Percentiles rank a stretch among this genome's conserved stretches.
phyloP scores from a whole-genome alignment of 2,888 invertebrate genomes.

The Mesorhabditis belari region DNA sequence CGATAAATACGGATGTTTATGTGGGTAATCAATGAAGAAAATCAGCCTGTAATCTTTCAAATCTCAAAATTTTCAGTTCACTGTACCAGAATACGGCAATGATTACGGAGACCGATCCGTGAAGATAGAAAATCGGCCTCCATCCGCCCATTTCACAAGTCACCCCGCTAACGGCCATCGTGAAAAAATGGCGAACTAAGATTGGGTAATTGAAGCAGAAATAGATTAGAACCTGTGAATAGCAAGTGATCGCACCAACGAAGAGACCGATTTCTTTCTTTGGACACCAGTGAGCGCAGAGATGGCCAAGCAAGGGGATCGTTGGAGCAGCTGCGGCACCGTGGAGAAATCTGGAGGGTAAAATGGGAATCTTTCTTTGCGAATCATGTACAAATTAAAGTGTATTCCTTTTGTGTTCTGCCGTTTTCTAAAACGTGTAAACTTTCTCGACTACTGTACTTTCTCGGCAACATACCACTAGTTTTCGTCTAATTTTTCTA shows the following conservation, averaged over 20 bases:
- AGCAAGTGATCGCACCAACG: constrained; percentile 13
- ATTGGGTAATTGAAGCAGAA: neutral
- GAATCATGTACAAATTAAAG: too few species aligned
- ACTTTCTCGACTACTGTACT: too few species aligned
- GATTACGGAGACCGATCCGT: constrained; percentile 2
- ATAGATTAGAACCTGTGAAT: constrained; percentile 11
- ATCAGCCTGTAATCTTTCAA: neutral
- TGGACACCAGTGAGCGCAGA: neutral
- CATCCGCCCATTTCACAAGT: constrained; percentile 15
- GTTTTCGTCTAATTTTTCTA: too few species aligned
- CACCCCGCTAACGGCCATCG: constrained; percentile 15
- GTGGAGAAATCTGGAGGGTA: neutral
- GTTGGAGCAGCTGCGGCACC: neutral
- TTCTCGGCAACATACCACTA: too few species aligned
- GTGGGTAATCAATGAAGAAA: constrained; percentile 13
- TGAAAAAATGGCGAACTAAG: too few species aligned
- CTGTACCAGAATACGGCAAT: constrained; percentile 10
- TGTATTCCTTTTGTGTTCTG: too few species aligned
- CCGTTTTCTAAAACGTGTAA: too few species aligned
- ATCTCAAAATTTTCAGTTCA: neutral
- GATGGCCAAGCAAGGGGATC: neutral
- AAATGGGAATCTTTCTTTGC: too few species aligned
- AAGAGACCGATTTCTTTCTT: constrained; percentile 15
- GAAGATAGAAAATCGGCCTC: constrained; percentile 17
- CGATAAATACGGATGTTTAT: constrained; percentile 12